phyloP scores from a whole-genome alignment of 2,113 vertebrate genomes.

The Psittacula cyanocephala region DNA sequence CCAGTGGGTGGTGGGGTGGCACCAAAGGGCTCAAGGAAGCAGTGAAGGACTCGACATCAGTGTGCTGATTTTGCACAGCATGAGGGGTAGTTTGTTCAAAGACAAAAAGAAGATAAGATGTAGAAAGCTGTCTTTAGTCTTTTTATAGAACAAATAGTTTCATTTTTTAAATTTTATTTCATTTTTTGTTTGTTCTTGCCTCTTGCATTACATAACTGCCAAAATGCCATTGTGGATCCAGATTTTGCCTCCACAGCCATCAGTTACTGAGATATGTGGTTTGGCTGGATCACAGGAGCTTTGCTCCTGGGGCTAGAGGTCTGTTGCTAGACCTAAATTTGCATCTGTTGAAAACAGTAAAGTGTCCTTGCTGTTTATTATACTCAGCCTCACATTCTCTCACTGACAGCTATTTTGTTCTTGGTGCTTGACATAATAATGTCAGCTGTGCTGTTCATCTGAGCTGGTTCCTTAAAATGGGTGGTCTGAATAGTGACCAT shows the following conservation, averaged over 20 bases:
- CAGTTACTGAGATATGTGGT: conserved; percentile 15
- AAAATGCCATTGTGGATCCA: conserved; percentile 16
- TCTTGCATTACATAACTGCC: not conserved
- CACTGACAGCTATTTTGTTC: not conserved
- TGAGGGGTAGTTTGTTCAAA: not conserved
- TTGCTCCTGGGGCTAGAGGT: conserved; percentile 30
- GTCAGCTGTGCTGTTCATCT: not conserved
- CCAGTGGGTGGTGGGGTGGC: not conserved
- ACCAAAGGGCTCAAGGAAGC: not conserved
- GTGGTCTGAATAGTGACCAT: not conserved
- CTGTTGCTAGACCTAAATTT: conserved; percentile 41
- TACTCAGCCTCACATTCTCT: not conserved
- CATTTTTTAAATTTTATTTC: not conserved
- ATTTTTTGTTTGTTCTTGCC: not conserved
- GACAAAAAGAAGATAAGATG: not conserved
- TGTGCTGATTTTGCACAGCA: not conserved
- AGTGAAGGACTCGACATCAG: not conserved
- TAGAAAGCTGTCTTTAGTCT: conserved; percentile 21
- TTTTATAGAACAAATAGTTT: conserved; percentile 37
- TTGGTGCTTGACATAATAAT: not conserved
- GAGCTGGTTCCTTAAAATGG: not conserved
- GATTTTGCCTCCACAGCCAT: conserved; percentile 1
- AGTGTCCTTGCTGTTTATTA: not conserved
- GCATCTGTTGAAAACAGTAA: conserved; percentile 15
- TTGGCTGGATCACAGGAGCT: conserved; percentile 15